Conservation (phyloP, 2,113 vertebrate species). For the Tympanuchus pallidicinctus region DNA sequence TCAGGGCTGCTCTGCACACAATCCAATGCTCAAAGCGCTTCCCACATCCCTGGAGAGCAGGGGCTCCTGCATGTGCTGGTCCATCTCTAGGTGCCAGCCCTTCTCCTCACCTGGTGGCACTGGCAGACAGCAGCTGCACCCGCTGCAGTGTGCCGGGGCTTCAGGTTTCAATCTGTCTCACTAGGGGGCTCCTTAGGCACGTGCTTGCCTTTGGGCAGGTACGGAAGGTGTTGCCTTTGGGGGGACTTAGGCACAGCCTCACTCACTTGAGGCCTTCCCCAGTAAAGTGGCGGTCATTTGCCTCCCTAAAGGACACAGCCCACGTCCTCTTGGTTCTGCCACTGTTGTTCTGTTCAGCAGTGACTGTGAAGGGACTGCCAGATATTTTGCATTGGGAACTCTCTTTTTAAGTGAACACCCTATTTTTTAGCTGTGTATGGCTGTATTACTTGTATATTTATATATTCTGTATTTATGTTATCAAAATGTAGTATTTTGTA, state of each 20-base stretch:
- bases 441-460: conserved; percentile 79
- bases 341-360: background rate
- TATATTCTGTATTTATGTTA: conserved; percentile 82
- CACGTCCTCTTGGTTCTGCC: background rate
- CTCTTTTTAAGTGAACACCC: conserved; percentile 48
- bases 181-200: background rate
- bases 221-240: background rate
- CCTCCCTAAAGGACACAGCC: background rate
- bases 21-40: accelerated
- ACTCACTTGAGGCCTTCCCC: background rate
- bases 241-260: background rate
- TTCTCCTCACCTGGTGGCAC: accelerated
- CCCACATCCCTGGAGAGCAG: accelerated
- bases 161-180: accelerated
- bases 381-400: conserved; percentile 33
- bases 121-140: accelerated
- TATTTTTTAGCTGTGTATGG: conserved; percentile 72
- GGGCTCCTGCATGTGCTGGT: accelerated
- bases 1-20: accelerated
- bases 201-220: too few species aligned
- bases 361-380: conserved; percentile 32
- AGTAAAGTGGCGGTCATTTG: background rate
- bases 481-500: conserved; percentile 79
- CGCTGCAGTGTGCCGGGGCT: accelerated
- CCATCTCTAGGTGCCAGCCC: background rate